Conservation (phyloP, 2,888 invertebrate species). For the Morpho helenor region DNA sequence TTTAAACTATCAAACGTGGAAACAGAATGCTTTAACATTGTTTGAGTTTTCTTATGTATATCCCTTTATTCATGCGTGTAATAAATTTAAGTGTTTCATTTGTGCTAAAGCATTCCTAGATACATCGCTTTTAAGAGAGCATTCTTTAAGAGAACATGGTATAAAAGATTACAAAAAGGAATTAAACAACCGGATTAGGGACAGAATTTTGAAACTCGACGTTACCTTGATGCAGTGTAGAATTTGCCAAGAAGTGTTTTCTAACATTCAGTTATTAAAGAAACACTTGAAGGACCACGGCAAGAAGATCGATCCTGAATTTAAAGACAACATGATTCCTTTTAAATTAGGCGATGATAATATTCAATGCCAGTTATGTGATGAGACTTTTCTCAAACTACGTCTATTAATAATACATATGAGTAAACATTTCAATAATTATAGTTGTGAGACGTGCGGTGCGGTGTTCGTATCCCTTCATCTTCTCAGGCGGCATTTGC, state of each 20-base stretch:
- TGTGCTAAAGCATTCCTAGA: constrained; percentile 48
- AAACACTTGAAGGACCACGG: constrained; percentile 50
- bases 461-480: constrained; percentile 48
- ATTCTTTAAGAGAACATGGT: constrained; percentile 40
- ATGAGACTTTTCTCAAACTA: constrained; percentile 46
- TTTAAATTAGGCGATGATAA: constrained; percentile 47
- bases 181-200: constrained; percentile 43
- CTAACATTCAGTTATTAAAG: constrained; percentile 43
- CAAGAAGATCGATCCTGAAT: constrained; percentile 40
- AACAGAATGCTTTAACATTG: constrained; percentile 48
- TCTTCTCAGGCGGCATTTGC: constrained; percentile 48
- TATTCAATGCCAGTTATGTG: constrained; percentile 57
- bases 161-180: constrained; percentile 42
- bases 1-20: constrained; percentile 38
- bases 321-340: constrained; percentile 57
- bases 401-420: constrained; percentile 58
- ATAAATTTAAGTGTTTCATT: constrained; percentile 58
- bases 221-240: constrained; percentile 49
- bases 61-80: constrained; percentile 52
- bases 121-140: constrained; percentile 41
- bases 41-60: constrained; percentile 55
- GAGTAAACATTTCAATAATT: constrained; percentile 64
- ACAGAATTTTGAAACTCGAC: constrained; percentile 56
- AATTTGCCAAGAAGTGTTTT: constrained; percentile 41
- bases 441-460: constrained; percentile 61